Base-by-base conservation (phyloP, 2,888 invertebrate species). In the Acrobasis suavella region DNA sequence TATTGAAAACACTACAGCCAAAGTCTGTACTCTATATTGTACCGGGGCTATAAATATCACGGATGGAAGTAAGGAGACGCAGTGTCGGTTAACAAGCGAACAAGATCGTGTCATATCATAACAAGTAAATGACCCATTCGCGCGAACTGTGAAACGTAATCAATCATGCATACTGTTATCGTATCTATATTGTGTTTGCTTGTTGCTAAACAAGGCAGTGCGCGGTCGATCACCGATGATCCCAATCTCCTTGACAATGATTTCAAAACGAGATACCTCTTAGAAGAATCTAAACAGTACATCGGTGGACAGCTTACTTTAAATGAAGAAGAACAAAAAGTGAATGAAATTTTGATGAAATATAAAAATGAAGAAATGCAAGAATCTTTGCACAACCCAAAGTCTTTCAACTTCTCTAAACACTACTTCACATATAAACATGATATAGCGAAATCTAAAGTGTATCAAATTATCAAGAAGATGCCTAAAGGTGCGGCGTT, bases 401-500 rank as follows among this genome's bases (percentile, higher is more conserved):
- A 84, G 61, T 75, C 85, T 8, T 96, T 95, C 74, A 91, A 94
- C 54, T 95, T 96, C 1, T 93, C 95, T 0, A 90, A 91, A 59
- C 95, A 95, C 75, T 95, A 96, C 69, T 94, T 96, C 72, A 80
- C 89, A 0, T 94, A 94, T 0, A 93, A 93, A 69, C 75, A 91
- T 0, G 81, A 92, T 10, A 95, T 96, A 14, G 87, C 93, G 15
- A 78, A 87, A 0, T 96, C 96, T 0, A 85, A 93, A 62, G 94
- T 97, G 3, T 96, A 95, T 75, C 82, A 94, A 68, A 88, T 96
- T 5, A 94, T 97, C 9, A 87, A 87, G 62, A 82, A 76, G 59
- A 94, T 97, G 93, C 97, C 97, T 0, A 97, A 97, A 86, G 97
- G 96, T 0, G 95, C 93, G 0, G 94, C 94, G 0, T 80, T 96